A percentile compares a stretch with the other conserved stretches of the same genome.
phyloP scores from a whole-genome alignment of 2,888 invertebrate species.

The Eulithis testata region DNA sequence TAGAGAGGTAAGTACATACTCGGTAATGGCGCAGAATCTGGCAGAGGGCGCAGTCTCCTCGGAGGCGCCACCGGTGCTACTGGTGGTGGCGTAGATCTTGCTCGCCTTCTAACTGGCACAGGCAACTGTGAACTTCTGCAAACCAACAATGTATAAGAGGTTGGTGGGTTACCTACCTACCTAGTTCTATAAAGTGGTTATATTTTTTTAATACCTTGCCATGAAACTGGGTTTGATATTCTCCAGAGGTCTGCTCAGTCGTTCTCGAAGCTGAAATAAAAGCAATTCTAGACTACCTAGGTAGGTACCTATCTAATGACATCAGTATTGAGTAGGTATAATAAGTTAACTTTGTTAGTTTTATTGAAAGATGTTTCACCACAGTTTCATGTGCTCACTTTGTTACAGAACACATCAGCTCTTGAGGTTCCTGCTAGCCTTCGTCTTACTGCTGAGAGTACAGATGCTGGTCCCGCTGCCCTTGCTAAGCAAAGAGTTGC shows the following conservation, averaged over 20 bases:
- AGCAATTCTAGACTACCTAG: not conserved
- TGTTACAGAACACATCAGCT: conserved; percentile 82
- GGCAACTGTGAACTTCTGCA: conserved; percentile 72
- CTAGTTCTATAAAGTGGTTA: too few relatives aligned
- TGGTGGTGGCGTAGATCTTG: conserved; percentile 74
- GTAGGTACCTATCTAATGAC: too few relatives aligned
- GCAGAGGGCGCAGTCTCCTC: conserved; percentile 69
- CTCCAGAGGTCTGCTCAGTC: conserved; percentile 71
- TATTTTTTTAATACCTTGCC: conserved; percentile 54
- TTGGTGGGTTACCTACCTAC: too few relatives aligned
- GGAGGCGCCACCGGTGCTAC: conserved; percentile 66
- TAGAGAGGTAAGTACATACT: conserved; percentile 41
- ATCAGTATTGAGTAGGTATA: not conserved
- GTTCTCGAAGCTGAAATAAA: conserved; percentile 68
- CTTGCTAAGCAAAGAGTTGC: conserved; percentile 88
- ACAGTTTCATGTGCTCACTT: conserved; percentile 49
- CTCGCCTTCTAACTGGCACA: conserved; percentile 69
- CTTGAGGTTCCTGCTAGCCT: conserved; percentile 83
- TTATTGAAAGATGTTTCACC: not conserved
- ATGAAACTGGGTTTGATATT: conserved; percentile 62
- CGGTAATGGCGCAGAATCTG: conserved; percentile 77
- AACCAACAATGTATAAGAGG: too few relatives aligned
- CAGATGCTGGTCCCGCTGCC: conserved; percentile 89
- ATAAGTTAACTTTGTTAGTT: not conserved
- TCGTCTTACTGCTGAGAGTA: conserved; percentile 86